These are phyloP conservation scores for Congeria kusceri DNA, from an alignment of 2,888 invertebrate species.

Conservation along the genomic window DNA sequence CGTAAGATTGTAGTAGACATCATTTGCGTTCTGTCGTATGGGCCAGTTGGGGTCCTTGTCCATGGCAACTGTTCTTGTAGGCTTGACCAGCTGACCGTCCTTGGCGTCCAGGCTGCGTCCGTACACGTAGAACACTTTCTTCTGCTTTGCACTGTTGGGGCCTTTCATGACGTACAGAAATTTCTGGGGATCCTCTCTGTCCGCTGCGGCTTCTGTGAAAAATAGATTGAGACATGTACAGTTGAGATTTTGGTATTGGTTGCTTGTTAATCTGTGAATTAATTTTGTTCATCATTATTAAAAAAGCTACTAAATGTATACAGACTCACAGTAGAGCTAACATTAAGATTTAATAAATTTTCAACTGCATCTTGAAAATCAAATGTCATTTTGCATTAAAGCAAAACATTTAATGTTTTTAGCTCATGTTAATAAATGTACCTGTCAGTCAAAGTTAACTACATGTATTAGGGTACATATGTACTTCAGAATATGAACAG, in stretches of 20 bases:
- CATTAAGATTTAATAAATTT: too few species aligned
- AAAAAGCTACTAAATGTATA: too few species aligned
- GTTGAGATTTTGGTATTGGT: too few species aligned
- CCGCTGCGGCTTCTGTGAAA: slow-evolving; percentile 70
- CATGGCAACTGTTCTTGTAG: slow-evolving; percentile 66
- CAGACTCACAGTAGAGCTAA: too few species aligned
- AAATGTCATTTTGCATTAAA: too few species aligned
- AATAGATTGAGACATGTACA: background rate
- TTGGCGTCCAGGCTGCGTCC: slow-evolving; percentile 76
- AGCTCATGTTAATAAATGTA: too few species aligned
- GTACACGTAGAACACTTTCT: slow-evolving; percentile 82
- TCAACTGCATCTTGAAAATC: too few species aligned
- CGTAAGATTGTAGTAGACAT: slow-evolving; percentile 75
- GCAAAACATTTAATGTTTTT: background rate
- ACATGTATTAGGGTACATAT: too few species aligned
- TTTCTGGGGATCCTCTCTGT: slow-evolving; percentile 76
- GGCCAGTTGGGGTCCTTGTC: slow-evolving; percentile 77
- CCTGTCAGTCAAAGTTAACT: too few species aligned
- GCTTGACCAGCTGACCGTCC: slow-evolving; percentile 69
- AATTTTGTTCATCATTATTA: too few species aligned
- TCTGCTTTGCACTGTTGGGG: slow-evolving; percentile 75
- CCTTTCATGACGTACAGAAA: slow-evolving; percentile 79
- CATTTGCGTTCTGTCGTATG: slow-evolving; percentile 69
- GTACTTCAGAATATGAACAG: too few species aligned
- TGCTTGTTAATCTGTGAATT: too few species aligned